phyloP scores from a whole-genome alignment of 2,888 invertebrate genomes.

The Macaria notata region DNA sequence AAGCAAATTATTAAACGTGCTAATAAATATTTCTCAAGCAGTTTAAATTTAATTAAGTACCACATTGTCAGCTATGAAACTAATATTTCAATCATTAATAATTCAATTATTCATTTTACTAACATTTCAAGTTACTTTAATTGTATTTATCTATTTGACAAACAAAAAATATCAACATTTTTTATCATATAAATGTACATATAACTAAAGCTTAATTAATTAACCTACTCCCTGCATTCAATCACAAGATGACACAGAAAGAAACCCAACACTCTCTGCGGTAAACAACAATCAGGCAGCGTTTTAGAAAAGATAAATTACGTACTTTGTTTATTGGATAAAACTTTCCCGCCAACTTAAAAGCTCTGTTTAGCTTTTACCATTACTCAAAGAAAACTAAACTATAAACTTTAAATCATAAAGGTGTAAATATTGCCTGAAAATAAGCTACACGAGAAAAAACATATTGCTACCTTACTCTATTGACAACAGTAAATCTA shows the following conservation, averaged over 20 bases:
- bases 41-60: too few species aligned
- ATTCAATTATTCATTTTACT: too few species aligned
- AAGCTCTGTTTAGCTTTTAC: constrained; percentile 33
- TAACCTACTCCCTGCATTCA: constrained; percentile 9
- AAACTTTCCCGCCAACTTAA: constrained; percentile 64
- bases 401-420: constrained; percentile 2
- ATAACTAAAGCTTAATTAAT: background rate
- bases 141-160: too few species aligned
- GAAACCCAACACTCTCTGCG: constrained; percentile 11
- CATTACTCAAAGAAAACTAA: too few species aligned
- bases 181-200: too few species aligned
- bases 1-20: too few species aligned
- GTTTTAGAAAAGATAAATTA: constrained; percentile 20
- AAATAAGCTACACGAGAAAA: constrained; percentile 23
- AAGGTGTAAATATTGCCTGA: constrained; percentile 2
- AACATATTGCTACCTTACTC: constrained; percentile 33
- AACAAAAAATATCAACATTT: too few species aligned
- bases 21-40: too few species aligned
- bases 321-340: constrained; percentile 31
- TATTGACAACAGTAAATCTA: constrained; percentile 41
- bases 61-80: too few species aligned
- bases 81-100: too few species aligned
- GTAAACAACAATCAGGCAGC: constrained; percentile 13
- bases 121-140: too few species aligned
- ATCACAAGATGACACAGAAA: constrained; percentile 15